These are phyloP conservation scores for Psilopsiagon aymara DNA, from an alignment of 2,113 vertebrate species.

Conservation along the genomic window DNA sequence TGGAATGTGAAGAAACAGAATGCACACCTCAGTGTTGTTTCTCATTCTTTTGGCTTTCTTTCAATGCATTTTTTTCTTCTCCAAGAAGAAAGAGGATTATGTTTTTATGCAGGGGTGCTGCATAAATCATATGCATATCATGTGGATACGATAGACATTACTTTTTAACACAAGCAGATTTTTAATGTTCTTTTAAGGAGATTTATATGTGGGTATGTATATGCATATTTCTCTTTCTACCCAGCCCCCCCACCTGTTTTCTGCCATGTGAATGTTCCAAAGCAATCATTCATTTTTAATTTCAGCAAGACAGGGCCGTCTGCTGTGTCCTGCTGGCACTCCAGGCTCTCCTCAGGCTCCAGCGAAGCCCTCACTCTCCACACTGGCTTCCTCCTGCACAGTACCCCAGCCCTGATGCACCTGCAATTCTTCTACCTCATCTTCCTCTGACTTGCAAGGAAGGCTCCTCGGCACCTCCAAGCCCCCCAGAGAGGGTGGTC, in stretches of 20 bases:
- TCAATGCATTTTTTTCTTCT: neutral
- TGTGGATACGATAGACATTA: neutral
- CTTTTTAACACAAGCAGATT: neutral
- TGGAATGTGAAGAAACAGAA: neutral
- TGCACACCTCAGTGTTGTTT: neutral
- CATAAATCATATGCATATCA: neutral
- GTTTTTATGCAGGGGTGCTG: neutral
- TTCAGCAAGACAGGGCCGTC: neutral
- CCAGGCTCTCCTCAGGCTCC: neutral
- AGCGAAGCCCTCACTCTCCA: neutral
- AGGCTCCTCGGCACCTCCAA: neutral
- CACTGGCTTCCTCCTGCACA: fast-evolving
- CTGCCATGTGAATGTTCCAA: neutral
- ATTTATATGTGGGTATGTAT: neutral
- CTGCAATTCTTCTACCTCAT: neutral
- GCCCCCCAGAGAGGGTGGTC: neutral
- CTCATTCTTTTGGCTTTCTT: neutral
- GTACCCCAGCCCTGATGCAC: neutral
- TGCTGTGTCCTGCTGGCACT: neutral
- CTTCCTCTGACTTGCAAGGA: neutral
- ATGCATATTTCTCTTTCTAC: neutral
- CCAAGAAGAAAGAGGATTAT: neutral
- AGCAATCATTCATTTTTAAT: neutral
- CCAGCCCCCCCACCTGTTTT: neutral
- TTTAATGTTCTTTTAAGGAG: neutral